Conservation (phyloP, 2,888 invertebrate species). For the Sinotaia quadrata region DNA sequence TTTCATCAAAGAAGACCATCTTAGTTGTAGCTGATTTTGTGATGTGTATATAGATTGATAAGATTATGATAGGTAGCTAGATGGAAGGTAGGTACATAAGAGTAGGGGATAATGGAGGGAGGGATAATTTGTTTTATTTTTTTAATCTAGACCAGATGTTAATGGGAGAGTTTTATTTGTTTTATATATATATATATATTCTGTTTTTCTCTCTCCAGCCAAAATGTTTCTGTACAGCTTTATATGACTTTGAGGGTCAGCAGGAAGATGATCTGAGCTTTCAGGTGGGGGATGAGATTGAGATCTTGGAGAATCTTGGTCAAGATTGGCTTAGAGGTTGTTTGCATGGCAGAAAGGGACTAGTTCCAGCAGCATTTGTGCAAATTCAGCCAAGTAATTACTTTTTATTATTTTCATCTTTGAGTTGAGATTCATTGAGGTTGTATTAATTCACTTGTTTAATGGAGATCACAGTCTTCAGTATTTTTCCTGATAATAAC, state of each 20-base stretch:
- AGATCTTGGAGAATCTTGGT: slow-evolving; percentile 49
- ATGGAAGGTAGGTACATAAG: too few relatives aligned
- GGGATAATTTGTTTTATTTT: too few relatives aligned
- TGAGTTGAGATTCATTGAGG: too few relatives aligned
- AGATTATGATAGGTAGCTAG: too few relatives aligned
- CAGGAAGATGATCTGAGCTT: slow-evolving; percentile 59
- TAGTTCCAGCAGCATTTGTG: slow-evolving; percentile 60
- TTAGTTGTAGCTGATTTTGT: too few relatives aligned
- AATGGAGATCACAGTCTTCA: too few relatives aligned
- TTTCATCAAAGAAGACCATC: too few relatives aligned
- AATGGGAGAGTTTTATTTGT: neutral
- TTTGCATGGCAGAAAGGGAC: slow-evolving; percentile 48
- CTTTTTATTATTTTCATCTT: neutral
- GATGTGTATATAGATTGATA: too few relatives aligned
- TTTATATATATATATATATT: neutral
- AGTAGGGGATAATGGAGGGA: too few relatives aligned
- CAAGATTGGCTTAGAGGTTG: slow-evolving; percentile 58
- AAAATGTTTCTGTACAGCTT: slow-evolving; percentile 37
- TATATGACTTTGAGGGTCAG: slow-evolving; percentile 61
- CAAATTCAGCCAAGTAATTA: slow-evolving; percentile 37
- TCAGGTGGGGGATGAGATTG: slow-evolving; percentile 59
- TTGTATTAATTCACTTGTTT: neutral
- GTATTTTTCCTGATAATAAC: too few relatives aligned
- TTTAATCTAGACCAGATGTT: too few relatives aligned
- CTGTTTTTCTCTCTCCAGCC: neutral